Base-by-base conservation (phyloP, 1,140 invertebrate species). In the Pygmarrhopalites habei region DNA sequence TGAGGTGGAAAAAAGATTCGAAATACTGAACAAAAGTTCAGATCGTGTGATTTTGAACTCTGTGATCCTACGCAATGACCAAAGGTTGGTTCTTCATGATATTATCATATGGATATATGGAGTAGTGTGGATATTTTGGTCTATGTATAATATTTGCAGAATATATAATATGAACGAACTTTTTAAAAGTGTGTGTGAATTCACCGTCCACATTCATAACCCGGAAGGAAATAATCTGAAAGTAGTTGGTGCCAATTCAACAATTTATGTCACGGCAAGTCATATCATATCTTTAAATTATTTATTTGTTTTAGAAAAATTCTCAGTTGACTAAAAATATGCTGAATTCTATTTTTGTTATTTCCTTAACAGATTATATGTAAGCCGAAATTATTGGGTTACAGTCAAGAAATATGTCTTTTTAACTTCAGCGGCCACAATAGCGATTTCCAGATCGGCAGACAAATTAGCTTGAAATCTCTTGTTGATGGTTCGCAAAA, bases 401-500 rank as follows among this genome's bases (percentile, higher is more conserved):
- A 35, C 15, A 35, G 5, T 35, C 5, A 5, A 35, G 32, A 35
- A 35, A 35, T 35, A 5, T 35, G 32, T 35, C 5, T 35, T 7
- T 35, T 35, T 35, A 35, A 5, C 15, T 35, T 35, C 28, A 7
- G 72, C 19, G 82, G 78, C 72, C 74, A 78, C 28, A 74, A 80
- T 35, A 7, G 72, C 19, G 82, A 78, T 72, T 74, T 78, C 28
- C 74, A 80, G 49, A 69, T 79, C 26, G 86, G 32, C 5, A 5
- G 32, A 35, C 5, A 35, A 35, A 35, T 35, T 35, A 35, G 32
- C 32, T 7, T 35, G 5, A 35, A 35, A 35, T 5, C 32, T 35
- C 5, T 15, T 7, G 32, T 35, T 7, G 32, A 35, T 7, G 32
- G 15, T 15, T 15, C 32, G 32, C 32, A 5, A 15, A 7, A 7